Conservation (phyloP, 2,113 vertebrate genomes). For the Gulo gulo region DNA sequence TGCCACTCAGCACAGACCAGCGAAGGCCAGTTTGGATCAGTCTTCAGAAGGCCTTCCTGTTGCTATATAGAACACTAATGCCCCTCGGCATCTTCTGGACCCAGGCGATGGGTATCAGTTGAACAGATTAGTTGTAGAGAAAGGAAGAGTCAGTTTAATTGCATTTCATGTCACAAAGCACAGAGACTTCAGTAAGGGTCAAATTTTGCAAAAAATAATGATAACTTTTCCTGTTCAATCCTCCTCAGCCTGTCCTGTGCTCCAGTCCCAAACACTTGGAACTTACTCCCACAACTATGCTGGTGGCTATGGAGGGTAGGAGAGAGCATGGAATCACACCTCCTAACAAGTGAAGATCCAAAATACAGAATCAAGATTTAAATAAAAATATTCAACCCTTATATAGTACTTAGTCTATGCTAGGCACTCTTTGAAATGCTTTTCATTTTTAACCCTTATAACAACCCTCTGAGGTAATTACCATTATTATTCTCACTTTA, state of each 20-base stretch:
- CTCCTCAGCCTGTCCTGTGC: background rate
- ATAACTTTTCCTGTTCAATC: background rate
- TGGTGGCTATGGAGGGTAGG: background rate
- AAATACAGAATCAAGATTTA: constrained; percentile 28
- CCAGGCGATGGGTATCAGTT: background rate
- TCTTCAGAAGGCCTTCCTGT: background rate
- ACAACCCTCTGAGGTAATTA: background rate
- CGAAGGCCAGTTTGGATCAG: background rate
- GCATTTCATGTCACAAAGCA: constrained; percentile 29
- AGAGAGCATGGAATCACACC: background rate
- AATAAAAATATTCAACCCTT: background rate
- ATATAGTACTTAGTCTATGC: background rate
- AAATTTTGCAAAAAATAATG: constrained; percentile 34
- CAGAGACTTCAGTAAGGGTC: background rate
- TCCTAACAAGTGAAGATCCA: constrained; percentile 1
- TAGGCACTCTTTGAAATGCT: background rate
- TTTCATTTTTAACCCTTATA: constrained; percentile 17
- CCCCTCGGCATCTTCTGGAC: background rate
- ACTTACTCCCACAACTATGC: background rate
- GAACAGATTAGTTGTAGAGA: constrained; percentile 32
- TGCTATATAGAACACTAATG: background rate
- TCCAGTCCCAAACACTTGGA: background rate
- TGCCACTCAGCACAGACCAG: constrained; percentile 21
- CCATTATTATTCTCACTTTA: background rate
- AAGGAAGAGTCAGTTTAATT: background rate